phyloP scores from a whole-genome alignment of 2,113 vertebrate species.

The Osmerus mordax region DNA sequence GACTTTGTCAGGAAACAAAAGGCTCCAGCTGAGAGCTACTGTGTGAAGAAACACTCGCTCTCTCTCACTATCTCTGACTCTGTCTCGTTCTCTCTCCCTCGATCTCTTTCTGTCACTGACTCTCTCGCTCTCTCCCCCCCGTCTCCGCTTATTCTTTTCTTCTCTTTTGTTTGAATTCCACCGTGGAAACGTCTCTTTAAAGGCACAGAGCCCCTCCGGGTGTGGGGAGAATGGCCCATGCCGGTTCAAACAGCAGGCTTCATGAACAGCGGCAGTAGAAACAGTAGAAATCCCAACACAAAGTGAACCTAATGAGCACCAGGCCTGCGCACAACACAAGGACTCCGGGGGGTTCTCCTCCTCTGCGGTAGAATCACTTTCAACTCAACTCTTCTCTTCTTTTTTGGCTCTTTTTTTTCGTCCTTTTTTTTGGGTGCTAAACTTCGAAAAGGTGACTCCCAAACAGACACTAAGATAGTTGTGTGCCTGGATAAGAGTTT shows the following conservation, averaged over 20 bases:
- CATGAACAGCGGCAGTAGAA: constrained; percentile 32
- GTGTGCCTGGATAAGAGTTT: no score
- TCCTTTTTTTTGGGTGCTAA: no score
- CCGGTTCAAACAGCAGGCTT: constrained; percentile 45
- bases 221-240: constrained; percentile 37
- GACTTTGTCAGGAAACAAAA: no score
- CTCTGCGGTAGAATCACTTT: constrained; percentile 40
- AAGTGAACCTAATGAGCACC: constrained; percentile 56
- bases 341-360: constrained; percentile 37
- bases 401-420: no score
- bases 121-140: neutral
- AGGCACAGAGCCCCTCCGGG: constrained; percentile 40
- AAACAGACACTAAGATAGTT: no score
- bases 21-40: no score
- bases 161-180: constrained; percentile 40
- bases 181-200: constrained; percentile 44
- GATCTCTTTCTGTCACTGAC: no score
- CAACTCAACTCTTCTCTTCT: constrained; percentile 29
- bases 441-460: no score
- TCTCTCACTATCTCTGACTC: no score
- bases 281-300: constrained; percentile 47
- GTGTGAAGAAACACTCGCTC: no score
- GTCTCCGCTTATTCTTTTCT: constrained; percentile 6
- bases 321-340: constrained; percentile 13
- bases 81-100: no score